phyloP scores from a whole-genome alignment of 1,140 invertebrate species.

The Sycophaga agraensis region DNA sequence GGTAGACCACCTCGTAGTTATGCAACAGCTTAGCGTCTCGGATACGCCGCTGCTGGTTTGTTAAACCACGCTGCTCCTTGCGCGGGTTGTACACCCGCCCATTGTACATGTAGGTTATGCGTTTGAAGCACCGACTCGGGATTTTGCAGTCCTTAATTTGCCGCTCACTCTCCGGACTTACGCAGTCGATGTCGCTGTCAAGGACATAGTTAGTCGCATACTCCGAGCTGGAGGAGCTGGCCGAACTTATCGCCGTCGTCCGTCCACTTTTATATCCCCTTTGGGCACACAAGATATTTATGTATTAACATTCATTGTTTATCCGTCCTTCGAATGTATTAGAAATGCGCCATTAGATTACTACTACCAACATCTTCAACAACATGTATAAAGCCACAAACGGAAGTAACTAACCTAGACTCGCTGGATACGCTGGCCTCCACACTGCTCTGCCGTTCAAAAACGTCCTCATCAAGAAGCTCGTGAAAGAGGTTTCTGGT shows the following conservation, averaged over 20 bases:
- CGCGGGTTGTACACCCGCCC: slow-evolving; percentile 41
- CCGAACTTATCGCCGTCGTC: too few species aligned
- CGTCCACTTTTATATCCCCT: too few species aligned
- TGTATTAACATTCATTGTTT: too few species aligned
- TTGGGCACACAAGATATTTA: too few species aligned
- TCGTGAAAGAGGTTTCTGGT: slow-evolving; percentile 16
- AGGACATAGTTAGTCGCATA: slow-evolving; percentile 60
- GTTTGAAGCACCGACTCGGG: slow-evolving; percentile 42
- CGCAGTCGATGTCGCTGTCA: slow-evolving; percentile 62
- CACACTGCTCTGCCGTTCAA: too few species aligned
- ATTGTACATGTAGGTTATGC: slow-evolving; percentile 37
- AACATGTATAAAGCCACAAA: too few species aligned
- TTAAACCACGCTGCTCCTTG: slow-evolving; percentile 34
- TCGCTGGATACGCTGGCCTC: too few species aligned
- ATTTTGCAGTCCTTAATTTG: too few species aligned
- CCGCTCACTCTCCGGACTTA: not conserved
- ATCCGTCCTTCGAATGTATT: too few species aligned
- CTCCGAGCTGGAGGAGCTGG: slow-evolving; percentile 63
- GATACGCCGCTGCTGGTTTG: slow-evolving; percentile 53
- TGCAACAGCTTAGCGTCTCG: slow-evolving; percentile 48
- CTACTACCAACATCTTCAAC: too few species aligned
- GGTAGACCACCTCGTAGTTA: slow-evolving; percentile 59
- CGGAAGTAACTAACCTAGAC: too few species aligned
- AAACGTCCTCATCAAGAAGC: slow-evolving; percentile 23
- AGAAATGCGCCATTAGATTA: too few species aligned